These are phyloP conservation scores for Aldrovandia affinis DNA, from an alignment of 2,797 vertebrate species.

Conservation along the genomic window DNA sequence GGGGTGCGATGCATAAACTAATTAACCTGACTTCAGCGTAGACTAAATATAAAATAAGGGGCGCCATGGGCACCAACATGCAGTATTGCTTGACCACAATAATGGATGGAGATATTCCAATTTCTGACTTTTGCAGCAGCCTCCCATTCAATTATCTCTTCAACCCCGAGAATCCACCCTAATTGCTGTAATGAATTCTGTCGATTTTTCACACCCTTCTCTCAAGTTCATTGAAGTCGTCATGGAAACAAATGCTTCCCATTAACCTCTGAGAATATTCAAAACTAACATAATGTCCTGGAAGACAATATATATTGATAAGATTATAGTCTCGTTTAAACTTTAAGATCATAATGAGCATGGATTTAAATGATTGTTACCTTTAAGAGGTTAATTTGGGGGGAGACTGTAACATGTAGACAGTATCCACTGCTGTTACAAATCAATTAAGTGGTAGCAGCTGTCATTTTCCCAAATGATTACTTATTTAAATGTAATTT, in stretches of 20 bases:
- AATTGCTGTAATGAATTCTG: slow-evolving; percentile 33
- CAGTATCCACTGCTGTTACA: background rate
- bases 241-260: background rate
- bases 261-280: background rate
- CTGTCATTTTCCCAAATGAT: too few relatives aligned
- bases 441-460: background rate
- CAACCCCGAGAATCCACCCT: background rate
- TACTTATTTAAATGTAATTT: too few relatives aligned
- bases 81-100: background rate
- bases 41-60: slow-evolving; percentile 30
- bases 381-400: background rate
- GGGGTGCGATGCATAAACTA: slow-evolving; percentile 12
- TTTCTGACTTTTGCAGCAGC: slow-evolving; percentile 13
- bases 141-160: slow-evolving; percentile 30
- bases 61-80: background rate
- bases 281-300: background rate
- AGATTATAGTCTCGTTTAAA: background rate
- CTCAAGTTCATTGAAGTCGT: slow-evolving; percentile 10
- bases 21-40: slow-evolving; percentile 29
- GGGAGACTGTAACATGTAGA: background rate
- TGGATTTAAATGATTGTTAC: background rate
- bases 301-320: slow-evolving; percentile 1
- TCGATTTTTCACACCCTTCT: background rate
- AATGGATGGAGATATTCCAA: slow-evolving; percentile 23
- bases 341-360: background rate